Evolutionary conservation across 2,888 invertebrate species (phyloP).

Genomic region (Temnothorax ravouxi): DNA sequence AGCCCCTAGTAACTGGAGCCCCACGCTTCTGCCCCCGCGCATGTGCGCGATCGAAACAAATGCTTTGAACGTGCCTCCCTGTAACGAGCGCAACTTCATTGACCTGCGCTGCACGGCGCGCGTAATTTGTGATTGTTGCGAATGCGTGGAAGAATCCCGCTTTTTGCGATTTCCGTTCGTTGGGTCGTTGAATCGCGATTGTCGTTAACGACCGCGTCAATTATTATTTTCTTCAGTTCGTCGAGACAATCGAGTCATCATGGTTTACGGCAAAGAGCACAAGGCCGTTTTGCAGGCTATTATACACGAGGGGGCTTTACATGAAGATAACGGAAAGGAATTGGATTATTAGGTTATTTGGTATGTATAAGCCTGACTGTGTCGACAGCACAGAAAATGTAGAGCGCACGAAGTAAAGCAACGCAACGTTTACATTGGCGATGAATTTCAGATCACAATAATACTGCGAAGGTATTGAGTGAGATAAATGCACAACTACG

Average conservation of each 20-base stretch:
- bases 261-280: slow-evolving; percentile 67
- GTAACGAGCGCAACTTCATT: too few relatives aligned
- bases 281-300: slow-evolving; percentile 79
- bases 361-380: slow-evolving; percentile 64
- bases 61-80: too few relatives aligned
- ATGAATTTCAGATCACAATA: slow-evolving; percentile 71
- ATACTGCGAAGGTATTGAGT: slow-evolving; percentile 60
- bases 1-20: too few relatives aligned
- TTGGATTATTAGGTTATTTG: slow-evolving; percentile 74
- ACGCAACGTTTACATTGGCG: background rate
- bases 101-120: too few relatives aligned
- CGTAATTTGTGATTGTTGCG: too few relatives aligned
- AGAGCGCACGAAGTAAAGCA: background rate
- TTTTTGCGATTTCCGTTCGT: too few relatives aligned
- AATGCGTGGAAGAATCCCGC: too few relatives aligned
- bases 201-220: background rate
- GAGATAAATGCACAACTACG: slow-evolving; percentile 79
- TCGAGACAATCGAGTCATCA: slow-evolving; percentile 49
- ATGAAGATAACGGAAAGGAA: slow-evolving; percentile 61
- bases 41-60: background rate
- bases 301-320: slow-evolving; percentile 76
- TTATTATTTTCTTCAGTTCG: background rate
- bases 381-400: background rate
- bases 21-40: background rate
- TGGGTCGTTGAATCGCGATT: too few relatives aligned